Percentiles rank a stretch among this genome's conserved stretches.
phyloP scores from a whole-genome alignment of 2,888 invertebrate species.

The Synanthedon andrenaeformis region DNA sequence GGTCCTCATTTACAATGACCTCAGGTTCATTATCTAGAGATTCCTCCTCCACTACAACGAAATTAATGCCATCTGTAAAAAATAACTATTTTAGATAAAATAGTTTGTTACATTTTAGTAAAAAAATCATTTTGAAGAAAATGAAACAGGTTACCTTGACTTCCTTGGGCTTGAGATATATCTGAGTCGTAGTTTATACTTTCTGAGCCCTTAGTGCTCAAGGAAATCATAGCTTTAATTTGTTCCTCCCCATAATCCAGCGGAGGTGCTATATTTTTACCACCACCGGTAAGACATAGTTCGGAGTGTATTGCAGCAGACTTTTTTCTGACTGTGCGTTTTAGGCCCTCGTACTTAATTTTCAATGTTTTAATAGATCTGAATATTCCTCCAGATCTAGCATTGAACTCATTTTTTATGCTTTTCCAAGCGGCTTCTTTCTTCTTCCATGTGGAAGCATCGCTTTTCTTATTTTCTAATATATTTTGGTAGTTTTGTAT shows the following conservation, averaged over 20 bases:
- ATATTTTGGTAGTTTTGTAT: neutral
- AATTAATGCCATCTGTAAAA: no score
- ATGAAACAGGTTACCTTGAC: no score
- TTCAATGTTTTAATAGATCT: neutral
- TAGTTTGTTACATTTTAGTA: no score
- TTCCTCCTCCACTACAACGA: no score
- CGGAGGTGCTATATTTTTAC: neutral
- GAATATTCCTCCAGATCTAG: constrained; percentile 2
- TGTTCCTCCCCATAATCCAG: neutral
- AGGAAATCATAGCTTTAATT: neutral
- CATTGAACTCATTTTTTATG: constrained; percentile 2
- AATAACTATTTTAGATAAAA: no score
- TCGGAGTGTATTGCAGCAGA: constrained; percentile 3
- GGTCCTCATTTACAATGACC: no score
- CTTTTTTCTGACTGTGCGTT: constrained; percentile 4
- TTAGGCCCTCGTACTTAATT: constrained; percentile 3
- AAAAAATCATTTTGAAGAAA: no score
- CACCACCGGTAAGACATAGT: constrained; percentile 1
- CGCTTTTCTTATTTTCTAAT: neutral
- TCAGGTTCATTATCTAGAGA: no score
- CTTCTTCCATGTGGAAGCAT: neutral
- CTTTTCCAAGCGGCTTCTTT: constrained; percentile 1
- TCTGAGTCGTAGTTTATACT: neutral
- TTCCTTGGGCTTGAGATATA: neutral
- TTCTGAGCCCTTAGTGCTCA: neutral